A percentile compares a stretch with the other conserved stretches of the same genome.
These are phyloP conservation scores for Burhinus bistriatus DNA, from an alignment of 2,113 vertebrate genomes.

Conservation along the genomic window DNA sequence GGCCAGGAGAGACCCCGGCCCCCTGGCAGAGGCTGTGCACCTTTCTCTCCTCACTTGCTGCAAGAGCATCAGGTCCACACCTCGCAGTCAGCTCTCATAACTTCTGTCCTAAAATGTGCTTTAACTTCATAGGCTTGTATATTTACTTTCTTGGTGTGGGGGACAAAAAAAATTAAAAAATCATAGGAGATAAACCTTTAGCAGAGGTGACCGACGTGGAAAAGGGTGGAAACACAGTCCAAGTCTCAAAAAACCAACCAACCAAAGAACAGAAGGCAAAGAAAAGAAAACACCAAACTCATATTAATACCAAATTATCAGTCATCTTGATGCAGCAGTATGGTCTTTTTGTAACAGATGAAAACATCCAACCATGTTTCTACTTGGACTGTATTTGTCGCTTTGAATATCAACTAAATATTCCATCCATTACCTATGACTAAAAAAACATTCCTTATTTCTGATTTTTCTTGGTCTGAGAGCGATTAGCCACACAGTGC, in stretches of 20 bases:
- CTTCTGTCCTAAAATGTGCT: neutral
- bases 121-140: neutral
- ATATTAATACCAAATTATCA: neutral
- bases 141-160: neutral
- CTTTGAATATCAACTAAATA: neutral
- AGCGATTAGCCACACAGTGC: neutral
- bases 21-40: rapidly evolving
- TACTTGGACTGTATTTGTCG: neutral
- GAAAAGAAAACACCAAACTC: neutral
- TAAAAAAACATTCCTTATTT: neutral
- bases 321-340: neutral
- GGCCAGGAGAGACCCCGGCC: neutral
- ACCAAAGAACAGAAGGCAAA: neutral
- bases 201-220: neutral
- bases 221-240: neutral
- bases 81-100: neutral
- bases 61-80: too few species aligned
- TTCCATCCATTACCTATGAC: neutral
- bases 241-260: neutral
- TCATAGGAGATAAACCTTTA: neutral
- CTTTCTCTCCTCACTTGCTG: neutral
- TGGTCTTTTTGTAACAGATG: neutral
- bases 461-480: neutral
- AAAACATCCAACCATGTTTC: neutral
- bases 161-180: neutral